Evolutionary conservation across 2,888 invertebrate species (phyloP), one percentile per base, ranked within the genome.

Genomic region (Hetaerina titia): DNA sequence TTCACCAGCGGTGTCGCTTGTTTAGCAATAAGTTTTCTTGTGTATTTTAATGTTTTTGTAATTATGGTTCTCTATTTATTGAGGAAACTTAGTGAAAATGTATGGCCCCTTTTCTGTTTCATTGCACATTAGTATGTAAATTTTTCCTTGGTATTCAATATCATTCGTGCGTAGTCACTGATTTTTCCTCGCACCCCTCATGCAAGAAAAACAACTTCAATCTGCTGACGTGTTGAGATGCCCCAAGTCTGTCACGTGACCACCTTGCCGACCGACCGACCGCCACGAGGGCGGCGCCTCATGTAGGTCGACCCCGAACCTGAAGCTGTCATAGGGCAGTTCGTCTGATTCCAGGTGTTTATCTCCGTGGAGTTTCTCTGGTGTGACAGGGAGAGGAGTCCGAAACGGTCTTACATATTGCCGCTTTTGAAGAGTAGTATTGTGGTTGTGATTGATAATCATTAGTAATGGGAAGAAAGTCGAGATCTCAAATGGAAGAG

Each of bases 241-340:
- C 92, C 92, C 90, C 92, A 64, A 45, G 92, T 69, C n/a, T 31
- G 74, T 92, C 92, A 92, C 92, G 92, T 92, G 92, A 92, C 74
- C 63, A 31, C 92, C 56, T 92, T 69, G 69, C 92, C 92, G 56
- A 89, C 57, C 89, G 92, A 92, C 92, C 92, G 92, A 92, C 64
- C 92, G 92, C 92, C 92, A 92, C 92, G 92, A 92, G 92, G 92
- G 92, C 92, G 92, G 92, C 92, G 56, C 92, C 92, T 92, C 92
- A 74, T 92, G 92, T 92, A 69, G 92, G 92, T 92, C 92, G 92
- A 74, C 92, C 74, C 74, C 92, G 92, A 92, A 92, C 69, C 74
- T 89, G 69, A 92, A 92, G 92, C 92, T 74, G 69, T 69, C 69
- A 45, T 69, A 69, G 69, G 92, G 92, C 69, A 92, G 69, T 92